Conservation (phyloP, 2,113 vertebrate genomes). For the Catagonus wagneri region DNA sequence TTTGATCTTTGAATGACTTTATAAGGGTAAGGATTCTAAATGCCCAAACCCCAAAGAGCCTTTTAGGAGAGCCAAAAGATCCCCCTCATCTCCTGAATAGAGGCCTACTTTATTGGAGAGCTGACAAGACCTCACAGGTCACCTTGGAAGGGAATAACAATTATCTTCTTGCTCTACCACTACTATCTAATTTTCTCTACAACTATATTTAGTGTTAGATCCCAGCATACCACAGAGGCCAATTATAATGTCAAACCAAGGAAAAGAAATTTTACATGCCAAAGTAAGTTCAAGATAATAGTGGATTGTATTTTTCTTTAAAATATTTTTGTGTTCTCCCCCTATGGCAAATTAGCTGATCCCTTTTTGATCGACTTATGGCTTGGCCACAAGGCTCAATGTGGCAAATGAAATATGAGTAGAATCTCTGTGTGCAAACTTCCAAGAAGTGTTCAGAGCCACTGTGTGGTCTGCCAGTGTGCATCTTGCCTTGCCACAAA, state of each 20-base stretch:
- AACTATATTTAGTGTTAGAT: constrained; percentile 41
- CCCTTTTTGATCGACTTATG: not conserved
- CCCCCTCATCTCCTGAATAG: not conserved
- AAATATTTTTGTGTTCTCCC: not conserved
- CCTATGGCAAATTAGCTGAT: not conserved
- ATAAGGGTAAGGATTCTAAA: not conserved
- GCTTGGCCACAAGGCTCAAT: not conserved
- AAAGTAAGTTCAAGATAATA: not conserved
- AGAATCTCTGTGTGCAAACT: not conserved
- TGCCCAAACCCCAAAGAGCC: not conserved
- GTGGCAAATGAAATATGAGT: not conserved
- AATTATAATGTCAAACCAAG: constrained; percentile 48
- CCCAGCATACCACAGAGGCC: not conserved
- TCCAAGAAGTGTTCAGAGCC: not conserved
- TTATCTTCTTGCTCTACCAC: constrained; percentile 9
- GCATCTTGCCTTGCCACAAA: not conserved
- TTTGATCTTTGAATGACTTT: constrained; percentile 26
- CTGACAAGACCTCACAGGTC: not conserved
- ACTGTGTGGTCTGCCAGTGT: not conserved
- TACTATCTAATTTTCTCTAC: constrained; percentile 41
- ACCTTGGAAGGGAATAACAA: not conserved
- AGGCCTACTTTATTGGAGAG: not conserved
- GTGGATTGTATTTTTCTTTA: not conserved
- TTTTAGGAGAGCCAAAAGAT: not conserved
- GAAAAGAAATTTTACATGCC: not conserved